phyloP scores from a whole-genome alignment of 2,797 vertebrate species.

The Enteromius unitaeniatus region DNA sequence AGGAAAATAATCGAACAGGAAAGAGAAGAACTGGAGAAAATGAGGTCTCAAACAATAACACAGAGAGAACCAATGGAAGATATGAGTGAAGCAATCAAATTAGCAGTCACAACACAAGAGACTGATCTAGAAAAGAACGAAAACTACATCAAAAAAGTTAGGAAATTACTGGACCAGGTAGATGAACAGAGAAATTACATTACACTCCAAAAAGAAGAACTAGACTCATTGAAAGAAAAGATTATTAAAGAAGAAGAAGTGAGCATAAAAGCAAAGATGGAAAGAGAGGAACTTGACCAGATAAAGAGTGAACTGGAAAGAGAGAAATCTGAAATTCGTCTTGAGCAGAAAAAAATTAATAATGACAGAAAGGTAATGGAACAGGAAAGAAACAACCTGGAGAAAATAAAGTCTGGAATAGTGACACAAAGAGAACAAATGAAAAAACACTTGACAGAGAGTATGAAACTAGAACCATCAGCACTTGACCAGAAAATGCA shows the following conservation, averaged over 20 bases:
- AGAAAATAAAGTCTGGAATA: neutral
- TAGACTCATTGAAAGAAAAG: neutral
- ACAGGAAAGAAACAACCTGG: neutral
- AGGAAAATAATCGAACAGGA: neutral
- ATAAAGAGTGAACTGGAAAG: neutral
- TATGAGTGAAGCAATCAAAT: neutral
- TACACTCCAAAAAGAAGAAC: neutral
- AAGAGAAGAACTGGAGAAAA: neutral
- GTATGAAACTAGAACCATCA: neutral
- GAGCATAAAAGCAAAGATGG: neutral
- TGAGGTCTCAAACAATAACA: neutral
- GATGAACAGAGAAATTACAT: slow-evolving; percentile 7
- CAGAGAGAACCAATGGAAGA: neutral
- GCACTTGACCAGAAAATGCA: neutral
- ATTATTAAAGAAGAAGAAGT: neutral
- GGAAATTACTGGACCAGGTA: neutral
- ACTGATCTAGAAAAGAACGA: neutral
- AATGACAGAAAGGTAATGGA: neutral
- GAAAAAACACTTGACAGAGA: neutral
- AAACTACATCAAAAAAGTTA: neutral
- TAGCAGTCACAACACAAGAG: neutral
- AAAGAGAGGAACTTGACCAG: slow-evolving; percentile 12
- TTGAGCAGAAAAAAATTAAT: neutral
- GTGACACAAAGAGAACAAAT: neutral
- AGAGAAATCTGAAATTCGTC: neutral